Evolutionary conservation across 2,113 vertebrate species (phyloP).

Genomic region (Cephalopholis sonnerati): DNA sequence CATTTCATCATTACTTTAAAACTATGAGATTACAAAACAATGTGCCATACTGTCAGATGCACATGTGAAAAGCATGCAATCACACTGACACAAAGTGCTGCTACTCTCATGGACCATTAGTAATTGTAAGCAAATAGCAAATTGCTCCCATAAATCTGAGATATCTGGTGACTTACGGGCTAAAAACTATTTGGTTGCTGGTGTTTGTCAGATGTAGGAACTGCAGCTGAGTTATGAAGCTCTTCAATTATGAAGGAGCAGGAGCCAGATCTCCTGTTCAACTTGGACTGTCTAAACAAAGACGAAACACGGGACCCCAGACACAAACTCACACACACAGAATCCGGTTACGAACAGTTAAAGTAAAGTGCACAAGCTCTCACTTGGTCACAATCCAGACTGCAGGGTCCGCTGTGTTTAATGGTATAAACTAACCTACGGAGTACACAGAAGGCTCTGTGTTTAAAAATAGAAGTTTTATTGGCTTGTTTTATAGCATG

Average conservation of each 20-base stretch:
- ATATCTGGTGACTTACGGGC: not conserved
- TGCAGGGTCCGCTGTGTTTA: conserved; percentile 27
- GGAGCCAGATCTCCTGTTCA: not conserved
- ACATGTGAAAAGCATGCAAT: not conserved
- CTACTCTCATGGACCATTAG: not conserved
- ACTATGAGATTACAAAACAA: not conserved
- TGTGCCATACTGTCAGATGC: not conserved
- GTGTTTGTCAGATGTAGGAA: not conserved
- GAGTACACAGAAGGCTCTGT: conserved; percentile 19
- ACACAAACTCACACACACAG: conserved; percentile 35
- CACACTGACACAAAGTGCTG: not conserved
- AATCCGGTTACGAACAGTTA: conserved; percentile 1
- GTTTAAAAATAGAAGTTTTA: conserved; percentile 67
- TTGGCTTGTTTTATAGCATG: conserved; percentile 46
- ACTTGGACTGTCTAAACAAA: conserved; percentile 25
- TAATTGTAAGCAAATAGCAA: not conserved
- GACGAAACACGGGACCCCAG: conserved; percentile 9
- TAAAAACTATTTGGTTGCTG: not conserved
- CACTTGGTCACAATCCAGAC: conserved; percentile 11
- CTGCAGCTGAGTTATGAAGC: not conserved
- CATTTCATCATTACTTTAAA: not conserved
- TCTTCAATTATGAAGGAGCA: too few species aligned
- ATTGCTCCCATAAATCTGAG: not conserved
- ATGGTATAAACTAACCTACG: not conserved
- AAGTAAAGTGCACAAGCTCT: conserved; percentile 16